phyloP scores from a whole-genome alignment of 2,888 invertebrate species.

The Fabriciana adippe region DNA sequence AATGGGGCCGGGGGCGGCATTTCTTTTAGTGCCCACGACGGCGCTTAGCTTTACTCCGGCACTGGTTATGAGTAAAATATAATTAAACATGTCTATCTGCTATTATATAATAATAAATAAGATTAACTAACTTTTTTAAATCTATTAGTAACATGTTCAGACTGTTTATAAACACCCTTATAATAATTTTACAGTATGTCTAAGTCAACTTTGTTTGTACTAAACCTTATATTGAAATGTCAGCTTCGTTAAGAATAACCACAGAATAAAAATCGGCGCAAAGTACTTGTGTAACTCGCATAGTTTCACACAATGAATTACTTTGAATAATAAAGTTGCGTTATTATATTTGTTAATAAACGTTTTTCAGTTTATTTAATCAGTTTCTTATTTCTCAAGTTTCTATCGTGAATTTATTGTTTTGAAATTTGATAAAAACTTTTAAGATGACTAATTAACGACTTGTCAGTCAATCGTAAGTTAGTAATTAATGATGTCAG shows the following conservation, averaged over 20 bases:
- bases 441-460: constrained; percentile 50
- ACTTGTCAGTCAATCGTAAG: constrained; percentile 78
- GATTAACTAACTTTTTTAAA: too few relatives aligned
- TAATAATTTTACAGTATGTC: background rate
- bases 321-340: constrained; percentile 3
- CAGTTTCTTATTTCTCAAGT: constrained; percentile 9
- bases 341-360: constrained; percentile 2
- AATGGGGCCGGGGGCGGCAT: too few relatives aligned
- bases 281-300: constrained; percentile 28
- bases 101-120: too few relatives aligned
- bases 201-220: background rate
- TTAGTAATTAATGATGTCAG: constrained; percentile 77
- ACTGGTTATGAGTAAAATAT: too few relatives aligned
- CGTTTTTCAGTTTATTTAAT: background rate
- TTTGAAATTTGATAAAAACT: constrained; percentile 39
- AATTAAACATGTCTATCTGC: too few relatives aligned
- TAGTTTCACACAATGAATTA: constrained; percentile 26
- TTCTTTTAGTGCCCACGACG: too few relatives aligned
- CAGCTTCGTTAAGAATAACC: background rate
- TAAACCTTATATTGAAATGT: constrained; percentile 12
- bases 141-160: too few relatives aligned
- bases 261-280: constrained; percentile 30
- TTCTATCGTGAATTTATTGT: constrained; percentile 28
- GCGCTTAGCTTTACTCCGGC: too few relatives aligned
- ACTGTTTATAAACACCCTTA: too few relatives aligned